These are phyloP conservation scores for Parnassius orleans DNA, from an alignment of 2,888 invertebrate genomes.

Conservation along the genomic window DNA sequence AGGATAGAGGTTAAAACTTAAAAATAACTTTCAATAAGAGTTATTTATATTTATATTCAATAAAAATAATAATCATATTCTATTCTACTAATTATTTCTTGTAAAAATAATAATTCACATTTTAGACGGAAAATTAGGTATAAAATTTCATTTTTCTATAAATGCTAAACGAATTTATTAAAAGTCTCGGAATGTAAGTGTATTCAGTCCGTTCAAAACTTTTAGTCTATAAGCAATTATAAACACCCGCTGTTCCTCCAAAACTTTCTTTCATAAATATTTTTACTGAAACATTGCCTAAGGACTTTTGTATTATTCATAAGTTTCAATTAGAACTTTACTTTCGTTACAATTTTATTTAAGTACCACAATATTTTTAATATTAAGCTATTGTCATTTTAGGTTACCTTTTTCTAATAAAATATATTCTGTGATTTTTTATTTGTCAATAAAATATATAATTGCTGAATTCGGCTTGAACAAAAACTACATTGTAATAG, in stretches of 20 bases:
- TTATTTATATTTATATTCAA: too few species aligned
- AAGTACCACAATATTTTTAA: too few species aligned
- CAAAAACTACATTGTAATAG: too few species aligned
- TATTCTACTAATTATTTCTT: not conserved
- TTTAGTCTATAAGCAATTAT: constrained; percentile 26
- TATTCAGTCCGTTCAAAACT: constrained; percentile 19
- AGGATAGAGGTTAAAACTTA: too few species aligned
- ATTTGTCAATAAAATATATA: too few species aligned
- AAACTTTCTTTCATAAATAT: constrained; percentile 27
- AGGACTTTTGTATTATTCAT: constrained; percentile 19
- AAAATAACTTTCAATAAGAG: too few species aligned
- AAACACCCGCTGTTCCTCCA: constrained; percentile 23
- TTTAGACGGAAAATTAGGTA: not conserved
- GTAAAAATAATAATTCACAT: not conserved
- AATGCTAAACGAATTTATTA: constrained; percentile 4
- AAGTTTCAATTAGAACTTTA: constrained; percentile 15
- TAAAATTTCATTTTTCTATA: not conserved
- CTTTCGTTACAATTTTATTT: not conserved
- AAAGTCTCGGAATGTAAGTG: constrained; percentile 11
- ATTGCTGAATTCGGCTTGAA: too few species aligned
- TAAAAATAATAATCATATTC: too few species aligned
- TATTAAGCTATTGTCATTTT: too few species aligned
- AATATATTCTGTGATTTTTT: too few species aligned
- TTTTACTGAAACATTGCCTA: constrained; percentile 22
- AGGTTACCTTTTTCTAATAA: too few species aligned